These are phyloP conservation scores for Pocillopora grandis DNA, from an alignment of 92 coral and sea anemone genomes.

Conservation along the genomic window DNA sequence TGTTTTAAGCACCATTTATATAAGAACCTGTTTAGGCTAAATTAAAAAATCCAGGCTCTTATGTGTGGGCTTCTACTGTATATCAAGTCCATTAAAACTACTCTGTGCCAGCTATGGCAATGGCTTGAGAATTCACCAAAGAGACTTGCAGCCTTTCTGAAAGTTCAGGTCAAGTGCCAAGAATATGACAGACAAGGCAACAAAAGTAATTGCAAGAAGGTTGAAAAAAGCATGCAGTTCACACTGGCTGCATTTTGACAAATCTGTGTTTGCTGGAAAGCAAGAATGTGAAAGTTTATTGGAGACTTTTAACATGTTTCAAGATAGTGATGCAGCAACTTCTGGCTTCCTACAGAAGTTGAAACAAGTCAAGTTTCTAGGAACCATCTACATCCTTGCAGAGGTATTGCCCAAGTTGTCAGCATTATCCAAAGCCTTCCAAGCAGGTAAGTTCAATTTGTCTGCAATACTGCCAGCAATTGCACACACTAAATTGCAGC, in stretches of 20 bases:
- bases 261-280: constrained; percentile 8
- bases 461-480: constrained; percentile 23
- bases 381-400: constrained; percentile 23
- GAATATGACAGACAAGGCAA: constrained; percentile 17
- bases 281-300: constrained; percentile 2
- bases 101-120: neutral
- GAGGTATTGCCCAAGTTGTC: constrained; percentile 20
- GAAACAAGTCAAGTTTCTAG: constrained; percentile 13
- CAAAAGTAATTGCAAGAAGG: constrained; percentile 26
- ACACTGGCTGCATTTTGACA: constrained; percentile 3
- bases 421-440: constrained; percentile 19
- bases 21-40: no score
- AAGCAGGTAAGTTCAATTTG: constrained; percentile 16
- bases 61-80: no score
- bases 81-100: constrained; percentile 11
- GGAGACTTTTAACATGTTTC: constrained; percentile 1
- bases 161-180: constrained; percentile 23
- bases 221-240: constrained; percentile 17
- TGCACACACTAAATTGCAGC: constrained; percentile 15
- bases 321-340: constrained; percentile 15
- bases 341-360: constrained; percentile 21
- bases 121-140: constrained; percentile 1
- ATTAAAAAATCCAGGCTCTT: no score
- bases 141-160: constrained; percentile 7
- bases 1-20: no score